These are phyloP conservation scores for Lepus oiostolus DNA, from an alignment of 2,797 vertebrate species.

Conservation along the genomic window DNA sequence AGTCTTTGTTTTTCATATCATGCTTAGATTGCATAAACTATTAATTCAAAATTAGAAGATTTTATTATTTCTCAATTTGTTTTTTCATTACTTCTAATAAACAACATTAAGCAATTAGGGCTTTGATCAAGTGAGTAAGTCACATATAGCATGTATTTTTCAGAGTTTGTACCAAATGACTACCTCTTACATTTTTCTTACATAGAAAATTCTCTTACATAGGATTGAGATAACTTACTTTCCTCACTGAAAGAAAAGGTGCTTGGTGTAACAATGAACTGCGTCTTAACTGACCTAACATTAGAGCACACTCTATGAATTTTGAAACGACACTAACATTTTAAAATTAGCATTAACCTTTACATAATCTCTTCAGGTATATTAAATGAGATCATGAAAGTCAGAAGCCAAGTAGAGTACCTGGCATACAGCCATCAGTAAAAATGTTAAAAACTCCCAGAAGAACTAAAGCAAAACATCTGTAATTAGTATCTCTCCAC, in stretches of 20 bases:
- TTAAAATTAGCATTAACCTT: constrained; percentile 30
- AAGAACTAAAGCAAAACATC: constrained; percentile 36
- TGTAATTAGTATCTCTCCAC: background rate
- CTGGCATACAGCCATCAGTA: background rate
- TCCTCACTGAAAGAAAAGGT: constrained; percentile 60
- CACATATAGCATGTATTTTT: constrained; percentile 6
- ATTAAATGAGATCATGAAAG: constrained; percentile 39
- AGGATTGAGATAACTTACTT: background rate
- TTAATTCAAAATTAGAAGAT: constrained; percentile 52
- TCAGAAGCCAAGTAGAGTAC: constrained; percentile 24
- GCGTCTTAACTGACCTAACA: constrained; percentile 29
- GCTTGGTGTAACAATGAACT: background rate
- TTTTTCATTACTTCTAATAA: constrained; percentile 60
- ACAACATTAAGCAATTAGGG: background rate
- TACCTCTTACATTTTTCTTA: constrained; percentile 10
- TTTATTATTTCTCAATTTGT: constrained; percentile 48
- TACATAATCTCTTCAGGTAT: background rate
- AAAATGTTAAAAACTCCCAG: background rate
- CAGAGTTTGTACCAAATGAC: background rate
- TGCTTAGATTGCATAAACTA: constrained; percentile 37
- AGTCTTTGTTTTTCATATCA: background rate
- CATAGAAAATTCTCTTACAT: no score
- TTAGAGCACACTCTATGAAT: background rate
- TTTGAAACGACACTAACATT: constrained; percentile 49
- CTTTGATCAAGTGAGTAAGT: constrained; percentile 34